Conservation (phyloP, 2,113 vertebrate genomes). For the Neodontobutis hainanensis region DNA sequence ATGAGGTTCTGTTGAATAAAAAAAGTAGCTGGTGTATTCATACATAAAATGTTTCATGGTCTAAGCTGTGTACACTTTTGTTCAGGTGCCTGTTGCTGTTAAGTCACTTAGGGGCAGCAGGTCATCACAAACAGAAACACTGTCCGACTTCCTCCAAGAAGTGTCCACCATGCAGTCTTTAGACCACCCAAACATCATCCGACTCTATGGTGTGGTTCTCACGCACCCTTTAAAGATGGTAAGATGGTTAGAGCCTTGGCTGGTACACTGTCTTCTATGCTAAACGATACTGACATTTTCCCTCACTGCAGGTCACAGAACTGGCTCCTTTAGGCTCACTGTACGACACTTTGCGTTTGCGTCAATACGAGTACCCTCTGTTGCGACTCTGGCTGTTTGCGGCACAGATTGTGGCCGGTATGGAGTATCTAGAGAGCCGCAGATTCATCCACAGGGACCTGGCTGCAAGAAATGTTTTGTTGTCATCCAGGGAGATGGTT, state of each 20-base stretch:
- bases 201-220: constrained; percentile 86
- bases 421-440: constrained; percentile 84
- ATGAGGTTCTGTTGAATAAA: too few species aligned
- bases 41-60: too few species aligned
- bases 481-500: constrained; percentile 78
- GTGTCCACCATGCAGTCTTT: constrained; percentile 87
- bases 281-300: neutral
- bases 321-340: constrained; percentile 84
- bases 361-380: constrained; percentile 78
- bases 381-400: constrained; percentile 84
- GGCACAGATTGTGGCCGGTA: constrained; percentile 84
- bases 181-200: constrained; percentile 87
- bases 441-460: constrained; percentile 88
- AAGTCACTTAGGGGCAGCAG: constrained; percentile 81
- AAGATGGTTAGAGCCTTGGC: constrained; percentile 10
- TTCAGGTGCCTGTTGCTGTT: constrained; percentile 84
- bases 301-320: constrained; percentile 83
- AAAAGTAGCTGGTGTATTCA: too few species aligned
- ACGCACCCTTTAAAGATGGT: constrained; percentile 91
- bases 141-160: constrained; percentile 88
- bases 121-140: constrained; percentile 71
- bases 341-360: constrained; percentile 79
- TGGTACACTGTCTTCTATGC: neutral
- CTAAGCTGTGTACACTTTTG: too few species aligned
- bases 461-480: constrained; percentile 86